Evolutionary conservation across 2,797 vertebrate genomes (phyloP).

Genomic region (Hyperoplus immaculatus): DNA sequence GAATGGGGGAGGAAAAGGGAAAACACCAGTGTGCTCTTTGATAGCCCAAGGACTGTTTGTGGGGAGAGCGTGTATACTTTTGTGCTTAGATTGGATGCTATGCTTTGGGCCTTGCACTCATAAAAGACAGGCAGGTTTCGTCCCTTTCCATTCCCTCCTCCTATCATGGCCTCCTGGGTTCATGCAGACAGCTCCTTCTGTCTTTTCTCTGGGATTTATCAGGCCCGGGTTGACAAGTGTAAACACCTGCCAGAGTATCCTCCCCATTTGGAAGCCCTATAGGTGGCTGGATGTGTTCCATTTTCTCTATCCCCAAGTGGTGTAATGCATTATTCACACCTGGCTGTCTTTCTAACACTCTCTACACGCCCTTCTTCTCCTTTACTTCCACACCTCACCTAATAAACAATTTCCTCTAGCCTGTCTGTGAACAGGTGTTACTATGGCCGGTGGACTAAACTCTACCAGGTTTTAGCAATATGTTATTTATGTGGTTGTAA

Average conservation of each 20-base stretch:
- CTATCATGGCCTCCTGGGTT: slow-evolving; percentile 72
- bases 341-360: slow-evolving; percentile 38
- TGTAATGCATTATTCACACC: slow-evolving; percentile 61
- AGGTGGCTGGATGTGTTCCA: slow-evolving; percentile 68
- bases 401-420: slow-evolving; percentile 44
- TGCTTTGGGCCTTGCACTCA: slow-evolving; percentile 48
- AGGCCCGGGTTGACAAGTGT: slow-evolving; percentile 75
- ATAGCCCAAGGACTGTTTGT: slow-evolving; percentile 40
- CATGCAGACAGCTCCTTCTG: slow-evolving; percentile 72
- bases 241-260: slow-evolving; percentile 78
- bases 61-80: slow-evolving; percentile 23
- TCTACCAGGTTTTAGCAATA: slow-evolving; percentile 24
- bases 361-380: slow-evolving; percentile 27
- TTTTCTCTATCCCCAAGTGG: slow-evolving; percentile 67
- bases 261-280: slow-evolving; percentile 53
- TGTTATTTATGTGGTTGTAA: slow-evolving; percentile 50
- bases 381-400: slow-evolving; percentile 49
- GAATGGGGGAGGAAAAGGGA: slow-evolving; percentile 31
- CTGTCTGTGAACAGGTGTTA: slow-evolving; percentile 48
- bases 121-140: slow-evolving; percentile 52
- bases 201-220: slow-evolving; percentile 75
- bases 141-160: slow-evolving; percentile 56
- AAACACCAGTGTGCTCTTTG: slow-evolving; percentile 51
- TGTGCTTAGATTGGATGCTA: slow-evolving; percentile 48
- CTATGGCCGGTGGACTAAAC: slow-evolving; percentile 26